phyloP scores from a whole-genome alignment of 2,797 vertebrate species.

The Intellagama lesueurii region DNA sequence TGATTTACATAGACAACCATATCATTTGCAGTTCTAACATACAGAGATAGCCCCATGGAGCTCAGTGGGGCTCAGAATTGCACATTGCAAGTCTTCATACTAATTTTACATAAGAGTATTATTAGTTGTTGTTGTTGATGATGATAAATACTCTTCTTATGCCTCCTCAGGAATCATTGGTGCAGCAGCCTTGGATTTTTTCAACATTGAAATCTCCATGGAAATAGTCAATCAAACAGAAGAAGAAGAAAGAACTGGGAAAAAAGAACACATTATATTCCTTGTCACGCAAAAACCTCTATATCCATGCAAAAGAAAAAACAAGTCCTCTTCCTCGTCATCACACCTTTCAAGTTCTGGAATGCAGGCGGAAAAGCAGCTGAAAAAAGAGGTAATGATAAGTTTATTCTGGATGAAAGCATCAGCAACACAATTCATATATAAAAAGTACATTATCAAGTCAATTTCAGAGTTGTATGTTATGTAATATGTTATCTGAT shows the following conservation, averaged over 20 bases:
- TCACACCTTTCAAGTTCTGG: slow-evolving; percentile 45
- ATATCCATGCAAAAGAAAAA: slow-evolving; percentile 68
- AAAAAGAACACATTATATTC: slow-evolving; percentile 84
- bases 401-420: background rate
- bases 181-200: slow-evolving; percentile 83
- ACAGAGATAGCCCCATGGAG: too few species aligned
- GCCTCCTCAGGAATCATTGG: slow-evolving; percentile 78
- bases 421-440: background rate
- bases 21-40: too few species aligned
- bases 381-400: slow-evolving; percentile 73
- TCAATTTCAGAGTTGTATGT: background rate
- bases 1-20: too few species aligned
- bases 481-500: background rate
- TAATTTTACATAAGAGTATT: background rate
- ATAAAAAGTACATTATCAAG: background rate
- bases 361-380: slow-evolving; percentile 48
- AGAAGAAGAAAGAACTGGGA: slow-evolving; percentile 81
- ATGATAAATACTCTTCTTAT: slow-evolving; percentile 16
- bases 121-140: too few species aligned
- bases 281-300: slow-evolving; percentile 77
- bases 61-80: too few species aligned
- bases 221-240: slow-evolving; percentile 81
- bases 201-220: slow-evolving; percentile 84
- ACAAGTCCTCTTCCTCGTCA: slow-evolving; percentile 49
- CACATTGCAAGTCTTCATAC: background rate